Percentiles rank a stretch among this genome's conserved stretches.
Evolutionary conservation across 2,113 vertebrate genomes (phyloP).

Genomic region (Callipepla squamata): DNA sequence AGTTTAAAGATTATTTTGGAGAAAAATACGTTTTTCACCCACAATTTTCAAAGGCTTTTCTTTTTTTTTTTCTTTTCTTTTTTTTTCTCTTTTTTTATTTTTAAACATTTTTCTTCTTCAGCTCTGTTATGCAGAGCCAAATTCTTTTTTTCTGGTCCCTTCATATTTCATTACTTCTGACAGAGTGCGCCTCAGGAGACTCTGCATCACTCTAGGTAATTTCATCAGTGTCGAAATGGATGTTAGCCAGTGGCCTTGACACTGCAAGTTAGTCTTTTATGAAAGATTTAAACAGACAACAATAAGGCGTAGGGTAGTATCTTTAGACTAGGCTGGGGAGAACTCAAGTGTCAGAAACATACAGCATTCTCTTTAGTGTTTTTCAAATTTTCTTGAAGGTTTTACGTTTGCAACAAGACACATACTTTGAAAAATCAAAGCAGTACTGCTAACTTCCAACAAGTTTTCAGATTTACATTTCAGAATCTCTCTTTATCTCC

Average conservation of each 20-base stretch:
- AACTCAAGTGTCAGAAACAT: not conserved
- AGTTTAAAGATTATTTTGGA: constrained; percentile 18
- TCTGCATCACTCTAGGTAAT: constrained; percentile 54
- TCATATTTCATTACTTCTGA: constrained; percentile 66
- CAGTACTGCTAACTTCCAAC: not conserved
- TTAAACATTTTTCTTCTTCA: not conserved
- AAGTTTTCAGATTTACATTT: constrained; percentile 36
- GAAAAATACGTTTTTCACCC: not conserved
- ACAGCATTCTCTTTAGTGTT: not conserved
- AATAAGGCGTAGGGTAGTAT: not conserved
- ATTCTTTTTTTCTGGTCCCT: not conserved
- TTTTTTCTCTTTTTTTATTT: not conserved
- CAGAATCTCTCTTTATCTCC: not conserved
- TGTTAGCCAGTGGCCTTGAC: constrained; percentile 71
- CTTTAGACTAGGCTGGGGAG: not conserved
- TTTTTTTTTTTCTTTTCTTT: too few relatives aligned
- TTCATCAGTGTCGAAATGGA: constrained; percentile 70
- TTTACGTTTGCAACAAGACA: constrained; percentile 26
- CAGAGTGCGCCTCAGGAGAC: constrained; percentile 22
- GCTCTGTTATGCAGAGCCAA: constrained; percentile 22
- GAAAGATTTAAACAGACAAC: constrained; percentile 69
- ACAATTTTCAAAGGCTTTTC: not conserved
- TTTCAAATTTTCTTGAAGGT: constrained; percentile 30
- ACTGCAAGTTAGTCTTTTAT: constrained; percentile 62
- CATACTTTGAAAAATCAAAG: constrained; percentile 48